Conservation (phyloP, 2,888 invertebrate species). For the Drosophila kambysellisi region DNA sequence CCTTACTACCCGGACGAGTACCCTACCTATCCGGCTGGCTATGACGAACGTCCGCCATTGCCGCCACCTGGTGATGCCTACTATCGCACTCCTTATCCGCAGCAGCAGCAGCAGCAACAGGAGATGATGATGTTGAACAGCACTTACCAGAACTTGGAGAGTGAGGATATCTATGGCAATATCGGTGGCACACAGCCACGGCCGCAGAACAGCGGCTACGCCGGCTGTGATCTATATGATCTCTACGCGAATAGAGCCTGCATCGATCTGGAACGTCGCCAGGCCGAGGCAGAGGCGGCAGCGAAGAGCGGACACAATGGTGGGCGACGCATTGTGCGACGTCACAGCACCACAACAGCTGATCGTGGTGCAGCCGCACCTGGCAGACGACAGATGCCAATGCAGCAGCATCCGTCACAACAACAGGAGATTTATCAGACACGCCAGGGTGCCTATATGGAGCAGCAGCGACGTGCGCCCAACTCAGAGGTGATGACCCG, state of each 20-base stretch:
- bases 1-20: slow-evolving; percentile 84
- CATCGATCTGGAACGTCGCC: slow-evolving; percentile 84
- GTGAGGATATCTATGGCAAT: slow-evolving; percentile 84
- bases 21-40: slow-evolving; percentile 83
- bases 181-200: slow-evolving; percentile 60
- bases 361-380: slow-evolving; percentile 72
- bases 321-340: slow-evolving; percentile 81
- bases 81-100: slow-evolving; percentile 66
- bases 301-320: slow-evolving; percentile 60
- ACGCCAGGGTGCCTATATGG: slow-evolving; percentile 82
- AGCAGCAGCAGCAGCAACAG: slow-evolving; percentile 31
- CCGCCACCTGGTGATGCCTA: slow-evolving; percentile 66
- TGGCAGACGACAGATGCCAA: slow-evolving; percentile 59
- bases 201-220: slow-evolving; percentile 61
- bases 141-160: slow-evolving; percentile 84
- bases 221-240: slow-evolving; percentile 79
- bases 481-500: slow-evolving; percentile 84
- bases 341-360: slow-evolving; percentile 85
- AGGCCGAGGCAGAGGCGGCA: slow-evolving; percentile 72
- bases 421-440: slow-evolving; percentile 82
- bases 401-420: slow-evolving; percentile 40
- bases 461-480: slow-evolving; percentile 81
- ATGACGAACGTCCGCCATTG: slow-evolving; percentile 70
- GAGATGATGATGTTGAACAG: slow-evolving; percentile 77
- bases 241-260: slow-evolving; percentile 85